A percentile compares a stretch with the other conserved stretches of the same genome.
Conservation (phyloP, 2,888 invertebrate species). For the Aromia moschata region DNA sequence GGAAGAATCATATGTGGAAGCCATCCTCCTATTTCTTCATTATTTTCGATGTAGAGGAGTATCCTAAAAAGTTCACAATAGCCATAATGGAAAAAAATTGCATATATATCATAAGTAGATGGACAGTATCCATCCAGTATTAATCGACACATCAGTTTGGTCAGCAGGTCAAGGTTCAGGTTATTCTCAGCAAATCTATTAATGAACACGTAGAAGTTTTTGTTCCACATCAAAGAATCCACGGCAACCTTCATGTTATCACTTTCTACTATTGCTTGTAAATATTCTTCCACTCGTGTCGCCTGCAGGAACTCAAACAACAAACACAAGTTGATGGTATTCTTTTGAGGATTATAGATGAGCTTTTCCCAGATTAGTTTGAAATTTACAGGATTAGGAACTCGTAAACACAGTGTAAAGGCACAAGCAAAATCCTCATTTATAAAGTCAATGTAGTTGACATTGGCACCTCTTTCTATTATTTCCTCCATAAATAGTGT, state of each 20-base stretch:
- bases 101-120: slow-evolving; percentile 29
- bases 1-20: slow-evolving; percentile 24
- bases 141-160: slow-evolving; percentile 38
- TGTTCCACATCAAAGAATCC: slow-evolving; percentile 19
- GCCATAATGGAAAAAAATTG: slow-evolving; percentile 36
- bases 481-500: slow-evolving; percentile 44
- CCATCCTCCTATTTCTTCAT: slow-evolving; percentile 31
- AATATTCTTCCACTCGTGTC: slow-evolving; percentile 28
- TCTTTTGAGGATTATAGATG: slow-evolving; percentile 26
- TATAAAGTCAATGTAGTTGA: slow-evolving; percentile 31
- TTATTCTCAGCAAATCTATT: slow-evolving; percentile 20
- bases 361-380: slow-evolving; percentile 41
- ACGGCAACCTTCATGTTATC: slow-evolving; percentile 34
- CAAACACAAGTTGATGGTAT: slow-evolving; percentile 24
- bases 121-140: slow-evolving; percentile 34
- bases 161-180: slow-evolving; percentile 26
- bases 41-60: slow-evolving; percentile 38
- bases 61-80: slow-evolving; percentile 40
- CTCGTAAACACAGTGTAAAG: slow-evolving; percentile 32
- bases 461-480: slow-evolving; percentile 45
- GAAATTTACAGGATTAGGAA: slow-evolving; percentile 41
- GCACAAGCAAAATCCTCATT: slow-evolving; percentile 25
- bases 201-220: slow-evolving; percentile 25
- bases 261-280: slow-evolving; percentile 41
- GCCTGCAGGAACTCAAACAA: slow-evolving; percentile 25